Conservation (phyloP, 2,113 vertebrate genomes). For the Apteryx mantelli region DNA sequence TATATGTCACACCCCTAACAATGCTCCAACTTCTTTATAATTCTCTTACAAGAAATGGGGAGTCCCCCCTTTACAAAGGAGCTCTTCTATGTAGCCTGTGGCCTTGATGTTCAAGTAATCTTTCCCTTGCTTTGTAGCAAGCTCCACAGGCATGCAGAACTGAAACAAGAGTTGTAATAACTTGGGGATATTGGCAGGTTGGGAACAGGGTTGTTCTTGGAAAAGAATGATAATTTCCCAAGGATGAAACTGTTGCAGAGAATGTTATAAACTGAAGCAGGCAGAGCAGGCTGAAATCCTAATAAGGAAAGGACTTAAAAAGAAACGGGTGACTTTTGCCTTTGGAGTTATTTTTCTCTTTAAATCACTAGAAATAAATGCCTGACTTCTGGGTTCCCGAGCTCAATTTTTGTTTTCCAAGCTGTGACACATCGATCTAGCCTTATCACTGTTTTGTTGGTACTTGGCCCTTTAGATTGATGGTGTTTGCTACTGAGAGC, state of each 20-base stretch:
- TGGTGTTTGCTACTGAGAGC: not conserved
- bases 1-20: not conserved
- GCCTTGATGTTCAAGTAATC: not conserved
- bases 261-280: not conserved
- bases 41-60: not conserved
- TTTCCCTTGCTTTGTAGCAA: not conserved
- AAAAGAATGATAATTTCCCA: not conserved
- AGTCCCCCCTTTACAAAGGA: not conserved
- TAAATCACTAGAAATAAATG: not conserved
- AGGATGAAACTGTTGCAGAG: not conserved
- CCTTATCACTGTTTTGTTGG: not conserved
- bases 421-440: not conserved
- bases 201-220: not conserved
- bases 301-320: constrained; percentile 10
- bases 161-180: not conserved
- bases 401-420: not conserved
- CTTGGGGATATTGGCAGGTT: not conserved
- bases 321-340: not conserved
- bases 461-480: not conserved
- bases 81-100: not conserved
- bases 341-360: constrained; percentile 3
- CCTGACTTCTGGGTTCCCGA: not conserved
- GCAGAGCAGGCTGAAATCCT: constrained; percentile 6
- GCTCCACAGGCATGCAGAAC: not conserved
- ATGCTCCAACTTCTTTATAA: not conserved